A percentile compares a stretch with the other conserved stretches of the same genome.
Evolutionary conservation across 2,113 vertebrate genomes (phyloP).

Genomic region (Tragelaphus strepsiceros): DNA sequence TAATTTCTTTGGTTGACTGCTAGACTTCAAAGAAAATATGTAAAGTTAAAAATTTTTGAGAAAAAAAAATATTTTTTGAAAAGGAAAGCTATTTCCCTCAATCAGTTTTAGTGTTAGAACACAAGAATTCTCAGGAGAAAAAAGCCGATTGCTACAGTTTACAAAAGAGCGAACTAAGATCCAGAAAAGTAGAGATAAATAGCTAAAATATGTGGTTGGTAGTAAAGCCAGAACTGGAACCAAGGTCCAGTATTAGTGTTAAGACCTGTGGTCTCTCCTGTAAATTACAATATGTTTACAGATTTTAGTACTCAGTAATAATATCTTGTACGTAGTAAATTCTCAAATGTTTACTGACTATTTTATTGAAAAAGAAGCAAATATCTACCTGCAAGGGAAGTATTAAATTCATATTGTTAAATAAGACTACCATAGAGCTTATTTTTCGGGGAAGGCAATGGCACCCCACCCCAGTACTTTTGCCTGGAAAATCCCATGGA

Average conservation of each 20-base stretch:
- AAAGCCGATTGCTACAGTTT: not conserved
- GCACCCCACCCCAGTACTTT: too few relatives aligned
- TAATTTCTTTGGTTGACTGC: not conserved
- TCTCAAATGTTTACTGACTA: not conserved
- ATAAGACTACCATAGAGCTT: not conserved
- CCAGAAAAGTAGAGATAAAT: not conserved
- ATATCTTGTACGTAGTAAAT: not conserved
- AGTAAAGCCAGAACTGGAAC: not conserved
- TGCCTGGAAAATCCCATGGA: too few relatives aligned
- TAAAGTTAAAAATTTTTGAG: not conserved
- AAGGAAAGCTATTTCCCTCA: not conserved
- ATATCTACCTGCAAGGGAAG: not conserved
- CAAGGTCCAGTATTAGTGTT: not conserved
- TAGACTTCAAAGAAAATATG: not conserved
- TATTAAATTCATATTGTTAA: not conserved
- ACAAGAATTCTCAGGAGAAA: not conserved
- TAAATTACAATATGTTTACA: not conserved
- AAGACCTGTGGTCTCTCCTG: not conserved
- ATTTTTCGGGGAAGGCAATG: too few relatives aligned
- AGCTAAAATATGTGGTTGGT: not conserved
- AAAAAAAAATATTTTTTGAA: not conserved
- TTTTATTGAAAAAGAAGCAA: not conserved
- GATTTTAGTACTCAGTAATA: not conserved
- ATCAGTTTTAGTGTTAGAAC: not conserved
- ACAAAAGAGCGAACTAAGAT: not conserved